phyloP scores from a whole-genome alignment of 2,113 vertebrate species.

The Crotophaga sulcirostris region DNA sequence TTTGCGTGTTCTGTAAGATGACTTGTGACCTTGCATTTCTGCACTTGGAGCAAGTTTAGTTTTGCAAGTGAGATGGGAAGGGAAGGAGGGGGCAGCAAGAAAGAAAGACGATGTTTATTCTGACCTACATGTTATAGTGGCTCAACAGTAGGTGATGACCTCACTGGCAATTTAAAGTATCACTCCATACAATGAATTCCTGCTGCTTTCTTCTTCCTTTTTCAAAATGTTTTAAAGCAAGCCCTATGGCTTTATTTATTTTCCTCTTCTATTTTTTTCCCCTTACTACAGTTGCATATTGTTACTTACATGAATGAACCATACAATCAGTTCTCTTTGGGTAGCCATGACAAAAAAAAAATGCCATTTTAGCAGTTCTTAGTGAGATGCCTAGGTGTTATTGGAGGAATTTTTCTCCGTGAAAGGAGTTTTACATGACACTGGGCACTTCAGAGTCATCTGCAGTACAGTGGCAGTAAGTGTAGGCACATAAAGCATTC shows the following conservation, averaged over 20 bases:
- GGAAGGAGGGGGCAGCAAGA: neutral
- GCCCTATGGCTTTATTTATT: neutral
- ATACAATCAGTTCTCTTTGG: neutral
- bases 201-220: neutral
- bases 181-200: neutral
- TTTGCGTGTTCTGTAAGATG: neutral
- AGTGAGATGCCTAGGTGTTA: neutral
- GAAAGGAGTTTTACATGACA: neutral
- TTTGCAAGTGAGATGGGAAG: neutral
- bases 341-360: neutral
- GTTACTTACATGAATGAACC: neutral
- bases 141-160: neutral
- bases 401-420: neutral
- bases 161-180: neutral
- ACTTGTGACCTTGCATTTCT: neutral
- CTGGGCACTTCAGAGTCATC: neutral
- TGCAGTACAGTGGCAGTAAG: neutral
- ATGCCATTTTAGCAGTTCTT: neutral
- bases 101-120: neutral
- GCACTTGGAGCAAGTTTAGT: neutral
- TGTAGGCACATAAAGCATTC: neutral
- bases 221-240: neutral
- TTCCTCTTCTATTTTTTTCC: neutral
- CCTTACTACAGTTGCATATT: neutral
- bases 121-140: accelerated